phyloP scores from a whole-genome alignment of 2,888 invertebrate species.

The Drosophila multiciliata region DNA sequence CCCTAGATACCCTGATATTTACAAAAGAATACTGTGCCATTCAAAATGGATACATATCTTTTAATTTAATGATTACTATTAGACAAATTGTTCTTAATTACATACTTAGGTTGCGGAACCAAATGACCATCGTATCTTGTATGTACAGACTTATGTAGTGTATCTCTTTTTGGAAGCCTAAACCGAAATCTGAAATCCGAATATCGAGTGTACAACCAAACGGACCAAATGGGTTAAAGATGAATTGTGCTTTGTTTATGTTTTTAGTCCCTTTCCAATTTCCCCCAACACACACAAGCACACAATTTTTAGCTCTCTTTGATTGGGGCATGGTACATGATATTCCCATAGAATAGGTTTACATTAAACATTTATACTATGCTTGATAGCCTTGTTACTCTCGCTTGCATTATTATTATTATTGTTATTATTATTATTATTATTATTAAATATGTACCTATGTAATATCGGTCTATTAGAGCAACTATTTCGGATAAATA shows the following conservation, averaged over 20 bases:
- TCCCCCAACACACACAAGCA: not conserved
- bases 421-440: not conserved
- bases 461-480: conserved; percentile 36
- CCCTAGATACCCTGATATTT: conserved; percentile 33
- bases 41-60: conserved; percentile 73
- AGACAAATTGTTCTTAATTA: conserved; percentile 38
- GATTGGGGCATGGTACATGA: conserved; percentile 11
- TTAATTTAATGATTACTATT: conserved; percentile 43
- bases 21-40: conserved; percentile 59
- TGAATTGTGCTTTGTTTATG: not conserved
- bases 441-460: conserved; percentile 13
- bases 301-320: conserved; percentile 5
- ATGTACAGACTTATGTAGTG: conserved; percentile 42
- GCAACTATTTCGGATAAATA: conserved; percentile 31
- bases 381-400: conserved; percentile 38
- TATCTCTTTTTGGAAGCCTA: conserved; percentile 30
- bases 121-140: conserved; percentile 52
- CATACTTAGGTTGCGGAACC: conserved; percentile 71
- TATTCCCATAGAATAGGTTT: conserved; percentile 30
- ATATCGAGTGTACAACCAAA: conserved; percentile 29
- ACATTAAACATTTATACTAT: conserved; percentile 22
- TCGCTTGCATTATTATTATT: conserved; percentile 37
- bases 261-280: conserved; percentile 5
- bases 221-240: conserved; percentile 67
- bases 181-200: conserved; percentile 16